Evolutionary conservation across 2,888 invertebrate species (phyloP), one percentile per base, ranked within the genome.

Genomic region (Agonopterix alstromeriana): DNA sequence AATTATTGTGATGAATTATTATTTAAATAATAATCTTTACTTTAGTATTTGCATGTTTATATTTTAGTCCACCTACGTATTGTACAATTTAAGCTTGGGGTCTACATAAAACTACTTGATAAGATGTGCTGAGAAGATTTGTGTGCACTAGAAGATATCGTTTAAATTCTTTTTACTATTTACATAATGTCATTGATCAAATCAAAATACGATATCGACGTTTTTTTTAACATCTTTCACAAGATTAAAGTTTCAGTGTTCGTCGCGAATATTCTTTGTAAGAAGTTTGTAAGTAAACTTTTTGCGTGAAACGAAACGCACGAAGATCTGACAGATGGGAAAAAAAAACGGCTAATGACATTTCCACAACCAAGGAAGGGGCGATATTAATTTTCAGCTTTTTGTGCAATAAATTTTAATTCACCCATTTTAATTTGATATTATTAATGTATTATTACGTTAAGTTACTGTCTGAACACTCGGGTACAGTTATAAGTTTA

Each of bases 361-460:
- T 71, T 74, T 70, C 63, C 61, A 55, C 58, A 69, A 59, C 58
- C 65, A 60, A 61, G 57, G 58, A 58, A 63, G 61, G 10, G 12
- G 10, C 11, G 63, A 63, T 66, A 68, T 70, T 67, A 27, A 68
- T 77, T 72, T 74, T 68, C 61, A 61, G 65, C 64, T 68, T 73
- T 75, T 71, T 64, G 61, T 66, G 60, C 60, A 60, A 60, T 63
- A 56, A 65, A 61, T 67, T 67, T 67, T 61, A 56, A 57, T 61
- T 66, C 58, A 54, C 52, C 49, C 48, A 51, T 60, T 68, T 62
- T 55, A 48, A 52, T 63, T 67, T 60, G 43, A 43, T 63, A 48
- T 65, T 61, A 56, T 52, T 49, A 54, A 53, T 55, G 51, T 51
- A 53, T 60, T 47, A 58, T 51, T 36, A 48, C 46, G 48, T 59